Evolutionary conservation across 2,888 invertebrate species (phyloP).

Genomic region (Meiosimyza platycephala): DNA sequence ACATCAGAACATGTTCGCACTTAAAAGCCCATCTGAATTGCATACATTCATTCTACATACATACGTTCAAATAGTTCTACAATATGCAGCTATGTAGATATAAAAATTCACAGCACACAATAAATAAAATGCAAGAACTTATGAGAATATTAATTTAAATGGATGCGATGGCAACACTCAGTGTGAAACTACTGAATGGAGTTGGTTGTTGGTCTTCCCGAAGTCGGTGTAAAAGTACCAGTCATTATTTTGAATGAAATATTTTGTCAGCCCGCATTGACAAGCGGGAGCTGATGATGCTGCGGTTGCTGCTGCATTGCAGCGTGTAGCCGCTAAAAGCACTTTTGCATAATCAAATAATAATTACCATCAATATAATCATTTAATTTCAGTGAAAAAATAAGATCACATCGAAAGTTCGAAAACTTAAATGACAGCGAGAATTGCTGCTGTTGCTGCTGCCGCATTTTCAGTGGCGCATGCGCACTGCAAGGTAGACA

Average conservation of each 20-base stretch:
- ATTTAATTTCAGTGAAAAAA: conserved; percentile 24
- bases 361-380: conserved; percentile 42
- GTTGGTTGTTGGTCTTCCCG: neutral
- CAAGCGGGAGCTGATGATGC: conserved; percentile 20
- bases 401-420: neutral
- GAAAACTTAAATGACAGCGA: neutral
- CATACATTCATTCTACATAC: too few relatives aligned
- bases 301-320: neutral
- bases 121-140: conserved; percentile 32
- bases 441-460: neutral
- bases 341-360: conserved; percentile 47
- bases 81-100: neutral
- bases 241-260: conserved; percentile 53
- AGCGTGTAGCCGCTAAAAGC: conserved; percentile 37
- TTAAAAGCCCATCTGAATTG: too few relatives aligned
- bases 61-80: neutral
- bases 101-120: conserved; percentile 10
- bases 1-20: too few relatives aligned
- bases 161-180: neutral
- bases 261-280: conserved; percentile 49
- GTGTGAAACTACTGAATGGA: neutral
- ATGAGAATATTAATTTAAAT: conserved; percentile 33
- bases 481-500: conserved; percentile 3
- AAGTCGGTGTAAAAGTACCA: conserved; percentile 3
- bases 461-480: neutral